Evolutionary conservation across 2,797 vertebrate genomes (phyloP), one percentile per base, ranked within the genome.

Genomic region (Chelidonichthys spinosus): DNA sequence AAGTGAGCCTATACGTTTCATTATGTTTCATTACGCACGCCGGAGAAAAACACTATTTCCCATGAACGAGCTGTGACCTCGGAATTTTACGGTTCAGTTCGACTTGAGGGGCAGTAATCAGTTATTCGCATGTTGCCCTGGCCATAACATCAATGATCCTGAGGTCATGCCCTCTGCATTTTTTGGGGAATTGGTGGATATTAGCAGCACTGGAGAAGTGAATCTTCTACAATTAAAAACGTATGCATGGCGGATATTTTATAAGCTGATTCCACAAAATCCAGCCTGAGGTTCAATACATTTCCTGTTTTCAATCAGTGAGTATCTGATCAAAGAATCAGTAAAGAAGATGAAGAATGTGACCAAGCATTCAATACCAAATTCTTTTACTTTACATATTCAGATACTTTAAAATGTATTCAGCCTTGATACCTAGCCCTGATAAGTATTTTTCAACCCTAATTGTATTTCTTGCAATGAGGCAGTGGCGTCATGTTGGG

Each of bases 11-110:
- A 15, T 9, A 25, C 6, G 35, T 70, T 61, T 69, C 6, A 54
- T 65, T 33, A 25, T 4, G 46, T 70, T 52, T 66, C 4, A 44
- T 66, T 40, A 0, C 42, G 72, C 11, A 53, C 18, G 4, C 44
- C 6, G 17, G 10, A 37, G 46, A 62, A 10, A 59, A 61, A 65
- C 71, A 36, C 11, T 1, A 11, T 37, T 25, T 58, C 63, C 72
- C 64, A 52, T 17, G 60, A 52, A 72, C 49, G 35, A 54, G 14
- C 68, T n/a, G 64, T 59, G 62, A 74, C 65, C 66, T 63, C 6
- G 32, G 10, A 33, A n/a, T 14, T 17, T 52, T 11, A 35, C 10
- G 32, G 25, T 40, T 75, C 63, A 62, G 5, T 37, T 3, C 1
- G 55, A 43, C 40, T 11, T 50, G 4, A 11, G 43, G 6, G 2